Evolutionary conservation across 2,888 invertebrate genomes (phyloP).

Genomic region (Drosophila cognata): DNA sequence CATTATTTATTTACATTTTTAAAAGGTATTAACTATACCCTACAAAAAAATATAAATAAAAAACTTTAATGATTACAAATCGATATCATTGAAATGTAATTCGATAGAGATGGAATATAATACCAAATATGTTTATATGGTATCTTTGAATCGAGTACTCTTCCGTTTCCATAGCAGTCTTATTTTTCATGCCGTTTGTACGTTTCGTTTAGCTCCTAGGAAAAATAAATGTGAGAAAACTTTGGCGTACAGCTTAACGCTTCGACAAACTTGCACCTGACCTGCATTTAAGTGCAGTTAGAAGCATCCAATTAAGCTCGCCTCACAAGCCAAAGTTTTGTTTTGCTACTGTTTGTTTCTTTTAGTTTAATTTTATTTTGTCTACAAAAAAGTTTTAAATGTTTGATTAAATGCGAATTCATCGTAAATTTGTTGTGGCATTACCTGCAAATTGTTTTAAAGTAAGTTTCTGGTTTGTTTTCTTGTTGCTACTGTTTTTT

Average conservation of each 20-base stretch:
- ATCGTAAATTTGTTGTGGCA: conserved; percentile 60
- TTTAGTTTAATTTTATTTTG: conserved; percentile 55
- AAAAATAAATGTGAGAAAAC: conserved; percentile 25
- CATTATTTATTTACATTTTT: no score
- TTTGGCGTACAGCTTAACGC: conserved; percentile 36
- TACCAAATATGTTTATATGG: not conserved
- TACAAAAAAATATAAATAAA: not conserved
- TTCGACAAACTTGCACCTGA: conserved; percentile 8
- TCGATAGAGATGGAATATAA: not conserved
- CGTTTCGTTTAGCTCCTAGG: conserved; percentile 14
- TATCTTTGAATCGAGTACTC: not conserved
- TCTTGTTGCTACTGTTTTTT: conserved; percentile 8
- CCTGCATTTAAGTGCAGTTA: conserved; percentile 42
- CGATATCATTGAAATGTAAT: no score
- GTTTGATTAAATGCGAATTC: conserved; percentile 75
- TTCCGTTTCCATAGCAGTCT: not conserved
- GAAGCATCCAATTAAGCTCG: conserved; percentile 11
- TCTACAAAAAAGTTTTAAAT: conserved; percentile 76
- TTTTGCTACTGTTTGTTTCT: conserved; percentile 13
- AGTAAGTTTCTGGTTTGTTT: conserved; percentile 5
- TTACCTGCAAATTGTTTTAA: conserved; percentile 36
- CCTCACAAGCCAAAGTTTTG: conserved; percentile 23
- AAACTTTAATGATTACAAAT: not conserved
- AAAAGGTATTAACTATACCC: not conserved
- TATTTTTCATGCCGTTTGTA: conserved; percentile 6